phyloP scores from a whole-genome alignment of 2,888 invertebrate species.

The Brachycybe producta region DNA sequence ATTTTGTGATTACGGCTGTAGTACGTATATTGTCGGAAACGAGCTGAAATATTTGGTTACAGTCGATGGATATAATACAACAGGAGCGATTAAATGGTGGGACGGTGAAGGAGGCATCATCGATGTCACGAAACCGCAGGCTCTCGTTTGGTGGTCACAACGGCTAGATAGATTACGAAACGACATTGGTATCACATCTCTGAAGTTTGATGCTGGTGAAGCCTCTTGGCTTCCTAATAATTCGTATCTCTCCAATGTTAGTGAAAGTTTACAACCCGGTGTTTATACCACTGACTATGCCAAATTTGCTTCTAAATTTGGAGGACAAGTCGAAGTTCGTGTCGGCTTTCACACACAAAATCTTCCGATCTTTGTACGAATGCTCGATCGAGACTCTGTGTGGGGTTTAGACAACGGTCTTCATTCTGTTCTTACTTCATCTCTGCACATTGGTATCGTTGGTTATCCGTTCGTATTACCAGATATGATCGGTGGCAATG shows the following conservation, averaged over 20 bases:
- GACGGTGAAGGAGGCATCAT: conserved; percentile 42
- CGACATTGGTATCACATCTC: conserved; percentile 53
- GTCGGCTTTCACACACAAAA: conserved; percentile 57
- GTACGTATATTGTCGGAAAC: conserved; percentile 26
- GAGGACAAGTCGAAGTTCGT: conserved; percentile 51
- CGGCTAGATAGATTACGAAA: conserved; percentile 40
- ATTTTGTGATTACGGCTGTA: conserved; percentile 29
- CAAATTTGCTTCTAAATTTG: conserved; percentile 30
- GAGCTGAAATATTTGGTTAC: conserved; percentile 37
- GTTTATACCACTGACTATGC: conserved; percentile 26
- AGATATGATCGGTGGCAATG: conserved; percentile 52
- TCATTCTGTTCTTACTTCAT: conserved; percentile 54
- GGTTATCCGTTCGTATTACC: conserved; percentile 62
- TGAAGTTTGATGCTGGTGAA: conserved; percentile 75
- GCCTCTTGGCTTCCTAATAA: conserved; percentile 50
- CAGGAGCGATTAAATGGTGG: conserved; percentile 36
- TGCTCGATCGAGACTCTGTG: conserved; percentile 61
- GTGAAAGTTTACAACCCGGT: conserved; percentile 25
- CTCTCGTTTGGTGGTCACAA: conserved; percentile 39
- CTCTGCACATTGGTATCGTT: conserved; percentile 45
- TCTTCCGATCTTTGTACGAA: conserved; percentile 55
- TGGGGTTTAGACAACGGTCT: conserved; percentile 54
- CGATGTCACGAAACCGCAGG: conserved; percentile 58
- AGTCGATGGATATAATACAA: conserved; percentile 27
- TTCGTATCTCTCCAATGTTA: conserved; percentile 22